Conservation (phyloP, 2,113 vertebrate genomes). For the Oceanodroma tethys region DNA sequence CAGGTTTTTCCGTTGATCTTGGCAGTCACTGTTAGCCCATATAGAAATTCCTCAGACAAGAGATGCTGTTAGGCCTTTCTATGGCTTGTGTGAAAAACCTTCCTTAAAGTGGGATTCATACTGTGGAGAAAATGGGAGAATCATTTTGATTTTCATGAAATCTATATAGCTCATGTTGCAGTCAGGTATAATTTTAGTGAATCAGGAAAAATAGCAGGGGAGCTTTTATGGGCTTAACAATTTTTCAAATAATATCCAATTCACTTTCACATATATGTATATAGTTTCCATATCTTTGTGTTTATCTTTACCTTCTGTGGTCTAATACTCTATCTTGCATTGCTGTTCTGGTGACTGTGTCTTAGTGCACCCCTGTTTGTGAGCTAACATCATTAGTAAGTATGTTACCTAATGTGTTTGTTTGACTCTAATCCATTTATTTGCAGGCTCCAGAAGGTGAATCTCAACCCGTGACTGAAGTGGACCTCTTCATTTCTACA, state of each 20-base stretch:
- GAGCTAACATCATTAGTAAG: constrained; percentile 10
- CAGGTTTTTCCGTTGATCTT: not conserved
- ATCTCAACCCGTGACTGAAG: constrained; percentile 92
- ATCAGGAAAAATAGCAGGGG: not conserved
- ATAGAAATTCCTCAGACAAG: not conserved
- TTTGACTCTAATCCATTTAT: constrained; percentile 3
- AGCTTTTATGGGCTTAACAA: not conserved
- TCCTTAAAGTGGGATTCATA: not conserved
- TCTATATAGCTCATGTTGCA: not conserved
- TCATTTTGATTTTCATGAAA: not conserved
- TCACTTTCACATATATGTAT: not conserved
- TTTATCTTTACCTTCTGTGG: constrained; percentile 44
- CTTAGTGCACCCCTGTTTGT: constrained; percentile 37
- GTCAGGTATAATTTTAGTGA: not conserved
- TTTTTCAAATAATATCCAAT: not conserved
- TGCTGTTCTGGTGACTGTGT: constrained; percentile 73
- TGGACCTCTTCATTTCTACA: constrained; percentile 98
- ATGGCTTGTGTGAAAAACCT: not conserved
- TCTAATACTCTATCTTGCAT: constrained; percentile 40
- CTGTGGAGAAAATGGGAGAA: not conserved
- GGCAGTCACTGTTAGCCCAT: not conserved
- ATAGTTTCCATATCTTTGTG: constrained; percentile 36
- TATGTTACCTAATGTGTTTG: not conserved
- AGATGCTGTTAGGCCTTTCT: not conserved
- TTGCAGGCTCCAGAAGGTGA: constrained; percentile 88